Percentiles rank a stretch among this genome's conserved stretches.
phyloP scores from a whole-genome alignment of 2,797 vertebrate genomes.

The Rhynchonycteris naso region DNA sequence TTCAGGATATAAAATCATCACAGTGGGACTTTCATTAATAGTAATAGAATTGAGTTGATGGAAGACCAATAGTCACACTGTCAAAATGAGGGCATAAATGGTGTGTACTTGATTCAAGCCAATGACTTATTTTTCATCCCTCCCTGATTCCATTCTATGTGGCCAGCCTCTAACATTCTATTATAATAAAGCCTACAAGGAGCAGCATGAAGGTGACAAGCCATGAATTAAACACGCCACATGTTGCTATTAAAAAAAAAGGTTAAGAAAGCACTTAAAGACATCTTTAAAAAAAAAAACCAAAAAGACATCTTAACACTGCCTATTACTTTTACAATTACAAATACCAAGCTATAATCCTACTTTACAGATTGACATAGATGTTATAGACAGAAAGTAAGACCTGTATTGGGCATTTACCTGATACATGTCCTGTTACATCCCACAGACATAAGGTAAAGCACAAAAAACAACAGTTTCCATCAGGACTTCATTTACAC shows the following conservation, averaged over 20 bases:
- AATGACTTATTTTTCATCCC: conserved; percentile 34
- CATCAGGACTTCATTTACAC: conserved; percentile 88
- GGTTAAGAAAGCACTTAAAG: conserved; percentile 44
- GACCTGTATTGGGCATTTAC: conserved; percentile 91
- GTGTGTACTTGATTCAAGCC: conserved; percentile 40
- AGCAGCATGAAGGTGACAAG: conserved; percentile 18
- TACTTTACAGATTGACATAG: conserved; percentile 83
- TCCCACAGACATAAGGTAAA: conserved; percentile 93
- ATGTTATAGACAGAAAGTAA: conserved; percentile 80
- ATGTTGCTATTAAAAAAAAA: conserved; percentile 16
- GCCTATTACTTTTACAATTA: conserved; percentile 76
- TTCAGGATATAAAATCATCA: conserved; percentile 85
- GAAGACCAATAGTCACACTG: conserved; percentile 10
- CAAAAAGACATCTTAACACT: conserved; percentile 65
- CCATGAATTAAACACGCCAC: conserved; percentile 59
- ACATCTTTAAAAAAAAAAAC: no score
- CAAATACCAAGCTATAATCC: conserved; percentile 90
- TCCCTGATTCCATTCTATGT: conserved; percentile 43
- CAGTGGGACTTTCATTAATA: conserved; percentile 77
- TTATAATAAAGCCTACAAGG: conserved; percentile 53
- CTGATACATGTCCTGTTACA: conserved; percentile 97
- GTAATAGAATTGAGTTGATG: conserved; percentile 11
- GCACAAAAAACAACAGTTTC: conserved; percentile 94
- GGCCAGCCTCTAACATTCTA: conserved; percentile 47
- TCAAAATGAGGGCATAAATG: conserved; percentile 11